These are phyloP conservation scores for Teleopsis dalmanni DNA, from an alignment of 1,140 invertebrate genomes.

Conservation along the genomic window DNA sequence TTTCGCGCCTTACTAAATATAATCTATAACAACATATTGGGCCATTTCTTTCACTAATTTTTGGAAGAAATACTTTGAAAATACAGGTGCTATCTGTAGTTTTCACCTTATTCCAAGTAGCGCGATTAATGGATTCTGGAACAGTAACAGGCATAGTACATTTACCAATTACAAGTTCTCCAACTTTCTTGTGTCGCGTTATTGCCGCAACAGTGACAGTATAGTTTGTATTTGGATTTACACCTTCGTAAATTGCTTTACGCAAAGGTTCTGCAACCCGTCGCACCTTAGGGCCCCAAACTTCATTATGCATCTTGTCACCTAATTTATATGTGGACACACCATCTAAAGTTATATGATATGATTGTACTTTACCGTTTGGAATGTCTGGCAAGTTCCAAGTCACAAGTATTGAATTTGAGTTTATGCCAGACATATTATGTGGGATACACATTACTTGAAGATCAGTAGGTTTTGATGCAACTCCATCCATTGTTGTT, in stretches of 20 bases:
- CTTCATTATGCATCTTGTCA: slow-evolving; percentile 47
- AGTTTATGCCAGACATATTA: slow-evolving; percentile 54
- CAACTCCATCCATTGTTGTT: slow-evolving; percentile 67
- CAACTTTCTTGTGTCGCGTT: slow-evolving; percentile 60
- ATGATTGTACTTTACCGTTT: slow-evolving; percentile 63
- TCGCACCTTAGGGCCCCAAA: slow-evolving; percentile 53
- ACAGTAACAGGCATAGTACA: slow-evolving; percentile 58
- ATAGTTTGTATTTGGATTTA: slow-evolving; percentile 73
- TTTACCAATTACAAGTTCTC: slow-evolving; percentile 52
- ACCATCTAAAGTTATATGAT: slow-evolving; percentile 53
- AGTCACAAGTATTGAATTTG: slow-evolving; percentile 51
- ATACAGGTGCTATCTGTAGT: slow-evolving; percentile 58
- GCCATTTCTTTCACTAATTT: slow-evolving; percentile 75
- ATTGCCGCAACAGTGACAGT: slow-evolving; percentile 63
- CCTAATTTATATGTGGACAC: slow-evolving; percentile 54
- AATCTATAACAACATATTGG: slow-evolving; percentile 79
- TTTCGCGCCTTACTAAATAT: slow-evolving; percentile 65
- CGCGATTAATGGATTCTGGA: slow-evolving; percentile 55
- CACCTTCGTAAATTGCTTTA: slow-evolving; percentile 32
- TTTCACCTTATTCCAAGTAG: slow-evolving; percentile 64
- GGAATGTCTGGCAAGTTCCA: slow-evolving; percentile 63
- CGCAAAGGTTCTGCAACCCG: slow-evolving; percentile 48
- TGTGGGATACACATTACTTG: slow-evolving; percentile 58
- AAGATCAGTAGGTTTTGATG: slow-evolving; percentile 52
- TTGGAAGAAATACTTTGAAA: slow-evolving; percentile 62